These are phyloP conservation scores for Etheostoma cragini DNA, from an alignment of 2,113 vertebrate species.

Conservation along the genomic window DNA sequence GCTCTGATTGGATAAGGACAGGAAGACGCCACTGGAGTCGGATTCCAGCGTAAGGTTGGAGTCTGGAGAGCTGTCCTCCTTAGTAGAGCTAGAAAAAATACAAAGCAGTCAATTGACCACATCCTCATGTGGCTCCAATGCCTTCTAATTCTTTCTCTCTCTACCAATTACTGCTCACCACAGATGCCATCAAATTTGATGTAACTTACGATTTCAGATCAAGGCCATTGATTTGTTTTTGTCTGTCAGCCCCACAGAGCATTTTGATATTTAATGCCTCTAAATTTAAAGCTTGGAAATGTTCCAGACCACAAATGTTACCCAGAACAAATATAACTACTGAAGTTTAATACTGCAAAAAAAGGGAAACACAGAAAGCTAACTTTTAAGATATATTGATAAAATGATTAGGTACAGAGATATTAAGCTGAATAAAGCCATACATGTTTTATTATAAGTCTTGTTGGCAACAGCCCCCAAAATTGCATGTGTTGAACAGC, in stretches of 20 bases:
- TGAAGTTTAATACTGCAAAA: neutral
- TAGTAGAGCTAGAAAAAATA: slow-evolving; percentile 68
- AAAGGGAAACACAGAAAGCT: neutral
- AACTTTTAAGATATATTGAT: too few relatives aligned
- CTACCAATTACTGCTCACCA: neutral
- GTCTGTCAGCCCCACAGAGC: neutral
- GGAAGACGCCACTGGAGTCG: slow-evolving; percentile 83
- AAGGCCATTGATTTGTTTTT: slow-evolving; percentile 34
- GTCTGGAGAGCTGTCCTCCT: slow-evolving; percentile 83
- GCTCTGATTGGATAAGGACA: slow-evolving; percentile 82
- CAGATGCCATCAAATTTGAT: slow-evolving; percentile 9
- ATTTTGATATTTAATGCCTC: neutral
- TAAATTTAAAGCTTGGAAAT: neutral
- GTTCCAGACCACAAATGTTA: neutral
- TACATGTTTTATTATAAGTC: neutral
- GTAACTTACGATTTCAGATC: slow-evolving; percentile 30
- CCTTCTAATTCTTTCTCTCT: neutral
- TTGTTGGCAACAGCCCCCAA: neutral
- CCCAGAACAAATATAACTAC: neutral
- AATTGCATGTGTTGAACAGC: neutral
- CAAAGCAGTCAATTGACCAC: slow-evolving; percentile 23
- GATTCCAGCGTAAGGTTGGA: slow-evolving; percentile 82
- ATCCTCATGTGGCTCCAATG: slow-evolving; percentile 6
- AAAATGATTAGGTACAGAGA: neutral
- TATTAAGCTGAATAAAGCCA: neutral